Base-by-base conservation (phyloP, 2,113 vertebrate genomes). In the Peromyscus maniculatus region DNA sequence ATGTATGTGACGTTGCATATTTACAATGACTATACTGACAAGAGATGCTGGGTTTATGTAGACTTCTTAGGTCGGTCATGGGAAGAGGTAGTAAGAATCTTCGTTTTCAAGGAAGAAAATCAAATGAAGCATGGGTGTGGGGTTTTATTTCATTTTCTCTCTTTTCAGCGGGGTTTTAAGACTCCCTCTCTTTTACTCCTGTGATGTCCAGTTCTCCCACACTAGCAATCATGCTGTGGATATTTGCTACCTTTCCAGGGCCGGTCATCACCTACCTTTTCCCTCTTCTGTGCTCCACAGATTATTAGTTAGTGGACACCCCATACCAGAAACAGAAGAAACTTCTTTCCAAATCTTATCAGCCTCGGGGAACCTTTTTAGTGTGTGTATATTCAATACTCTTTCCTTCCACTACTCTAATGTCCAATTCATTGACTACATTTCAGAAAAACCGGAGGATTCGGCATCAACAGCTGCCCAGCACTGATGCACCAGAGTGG, bases 81-180 rank as follows among this genome's bases (percentile, higher is more conserved):
- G 24, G 19, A 52, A n/a, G 78, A 15, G 57, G 59, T 19, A 52
- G 75, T 87, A 87, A 78, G 59, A 89, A 55, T 22, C n/a, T 72
- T 71, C 57, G 33, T 43, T 57, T 74, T 59, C 28, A 59, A 75
- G 15, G 15, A 36, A 89, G 36, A 93, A 33, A 97, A 94, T 57
- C 75, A 93, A 95, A 92, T 33, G 26, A 69, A 95, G 89, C 16
- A 55, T 6, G 55, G 2, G 57, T 28, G 11, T 21, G 17, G 26
- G 49, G 24, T 43, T 57, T 82, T n/a, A 89, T 87, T 96, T 87
- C 13, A 83, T 97, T 91, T 59, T 24, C 80, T 59, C 46, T 91
- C 49, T 92, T 64, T 72, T 11, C 43, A 21, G 15, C 15, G 28
- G 90, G 67, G 24, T 67, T 71, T n/a, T 21, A 86, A 87, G 36